Conservation (phyloP, 2,888 invertebrate species). For the Drosophila anceps region DNA sequence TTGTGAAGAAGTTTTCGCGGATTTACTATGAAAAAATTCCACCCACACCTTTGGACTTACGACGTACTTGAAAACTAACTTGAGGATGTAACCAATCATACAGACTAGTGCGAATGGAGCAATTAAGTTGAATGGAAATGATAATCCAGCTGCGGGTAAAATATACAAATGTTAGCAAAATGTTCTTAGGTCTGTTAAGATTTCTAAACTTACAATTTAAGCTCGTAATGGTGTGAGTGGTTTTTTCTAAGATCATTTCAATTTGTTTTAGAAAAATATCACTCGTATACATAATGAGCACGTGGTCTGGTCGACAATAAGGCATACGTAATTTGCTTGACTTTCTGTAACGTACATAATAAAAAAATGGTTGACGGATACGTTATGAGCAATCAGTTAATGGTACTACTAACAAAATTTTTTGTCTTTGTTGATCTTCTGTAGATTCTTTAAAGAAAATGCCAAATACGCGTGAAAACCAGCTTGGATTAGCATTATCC, state of each 20-base stretch:
- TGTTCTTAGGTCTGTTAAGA: not conserved
- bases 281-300: constrained; percentile 78
- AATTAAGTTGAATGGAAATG: constrained; percentile 74
- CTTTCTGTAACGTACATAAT: constrained; percentile 59
- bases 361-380: not conserved
- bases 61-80: constrained; percentile 78
- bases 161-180: not conserved
- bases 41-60: constrained; percentile 80
- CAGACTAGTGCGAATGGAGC: constrained; percentile 66
- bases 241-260: constrained; percentile 72
- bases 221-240: constrained; percentile 45
- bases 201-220: constrained; percentile 56
- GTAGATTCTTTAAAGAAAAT: constrained; percentile 31
- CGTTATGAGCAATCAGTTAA: not conserved
- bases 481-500: constrained; percentile 18
- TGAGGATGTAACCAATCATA: constrained; percentile 68
- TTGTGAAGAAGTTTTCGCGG: not conserved
- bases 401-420: constrained; percentile 52
- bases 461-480: constrained; percentile 43
- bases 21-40: constrained; percentile 20
- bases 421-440: constrained; percentile 45
- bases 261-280: constrained; percentile 81
- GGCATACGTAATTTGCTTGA: constrained; percentile 66
- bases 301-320: constrained; percentile 83
- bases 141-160: constrained; percentile 59